A percentile compares a stretch with the other conserved stretches of the same genome.
Evolutionary conservation across 2,797 vertebrate genomes (phyloP).

Genomic region (Hydrophis major): DNA sequence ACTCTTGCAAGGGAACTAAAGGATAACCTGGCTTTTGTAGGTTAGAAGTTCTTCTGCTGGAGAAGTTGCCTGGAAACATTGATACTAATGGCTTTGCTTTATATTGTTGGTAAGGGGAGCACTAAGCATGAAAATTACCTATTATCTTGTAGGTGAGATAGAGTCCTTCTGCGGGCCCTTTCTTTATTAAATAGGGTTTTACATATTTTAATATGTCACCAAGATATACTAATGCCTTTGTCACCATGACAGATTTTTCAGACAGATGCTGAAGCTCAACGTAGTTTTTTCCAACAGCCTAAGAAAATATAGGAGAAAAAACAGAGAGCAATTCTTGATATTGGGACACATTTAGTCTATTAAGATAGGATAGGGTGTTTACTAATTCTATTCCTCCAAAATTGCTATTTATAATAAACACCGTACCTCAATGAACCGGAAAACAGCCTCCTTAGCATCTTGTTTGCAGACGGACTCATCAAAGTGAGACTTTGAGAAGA

Average conservation of each 20-base stretch:
- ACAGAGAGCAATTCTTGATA: conserved; percentile 1
- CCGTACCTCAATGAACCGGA: conserved; percentile 89
- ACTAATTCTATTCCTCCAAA: background rate
- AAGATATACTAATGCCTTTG: conserved; percentile 85
- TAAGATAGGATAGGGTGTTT: background rate
- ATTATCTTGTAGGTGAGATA: conserved; percentile 85
- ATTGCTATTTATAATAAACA: conserved; percentile 36
- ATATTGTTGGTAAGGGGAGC: background rate
- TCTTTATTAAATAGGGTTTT: conserved; percentile 88
- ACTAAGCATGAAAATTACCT: conserved; percentile 72
- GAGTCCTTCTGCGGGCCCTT: conserved; percentile 83
- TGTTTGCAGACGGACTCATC: conserved; percentile 68
- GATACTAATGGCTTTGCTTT: background rate
- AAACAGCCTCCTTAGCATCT: conserved; percentile 79
- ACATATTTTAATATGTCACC: conserved; percentile 92
- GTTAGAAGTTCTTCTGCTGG: background rate
- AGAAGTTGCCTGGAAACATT: background rate
- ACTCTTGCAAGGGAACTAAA: background rate
- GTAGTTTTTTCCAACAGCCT: conserved; percentile 87
- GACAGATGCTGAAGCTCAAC: conserved; percentile 77
- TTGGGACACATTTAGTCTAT: background rate
- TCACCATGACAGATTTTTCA: conserved; percentile 87
- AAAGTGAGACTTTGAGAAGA: conserved; percentile 78
- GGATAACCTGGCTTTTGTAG: background rate
- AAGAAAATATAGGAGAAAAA: conserved; percentile 32